phyloP scores from a whole-genome alignment of 53 echinoderm and acorn worm species.

The Zoroaster sp. region DNA sequence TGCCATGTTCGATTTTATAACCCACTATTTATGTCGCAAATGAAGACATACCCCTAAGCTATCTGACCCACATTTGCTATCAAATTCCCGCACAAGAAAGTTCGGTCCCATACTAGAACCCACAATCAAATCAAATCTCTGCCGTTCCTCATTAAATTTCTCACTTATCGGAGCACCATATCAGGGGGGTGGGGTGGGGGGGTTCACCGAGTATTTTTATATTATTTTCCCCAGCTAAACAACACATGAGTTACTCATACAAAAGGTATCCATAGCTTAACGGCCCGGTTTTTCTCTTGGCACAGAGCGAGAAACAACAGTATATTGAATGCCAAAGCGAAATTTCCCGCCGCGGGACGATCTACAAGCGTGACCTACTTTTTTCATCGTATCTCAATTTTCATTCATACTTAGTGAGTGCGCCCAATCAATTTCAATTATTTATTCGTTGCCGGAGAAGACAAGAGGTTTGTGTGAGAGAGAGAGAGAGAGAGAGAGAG shows the following conservation, averaged over 20 bases:
- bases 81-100: constrained; percentile 16
- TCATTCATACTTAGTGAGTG: constrained; percentile 28
- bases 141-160: background rate
- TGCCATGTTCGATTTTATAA: constrained; percentile 46
- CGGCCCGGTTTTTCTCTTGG: background rate
- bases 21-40: constrained; percentile 38
- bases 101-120: background rate
- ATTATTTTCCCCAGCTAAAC: background rate
- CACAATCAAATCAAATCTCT: constrained; percentile 34
- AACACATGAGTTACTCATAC: background rate
- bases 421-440: constrained; percentile 57
- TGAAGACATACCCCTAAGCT: constrained; percentile 25
- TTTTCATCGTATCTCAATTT: constrained; percentile 20
- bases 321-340: background rate
- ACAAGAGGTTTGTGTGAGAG: background rate
- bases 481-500: background rate
- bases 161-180: constrained; percentile 5
- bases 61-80: constrained; percentile 25
- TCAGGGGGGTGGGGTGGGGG: background rate
- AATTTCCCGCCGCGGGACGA: background rate
- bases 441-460: constrained; percentile 32
- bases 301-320: background rate
- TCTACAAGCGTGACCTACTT: constrained; percentile 36
- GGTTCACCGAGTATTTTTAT: background rate
- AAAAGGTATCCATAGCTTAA: background rate